These are phyloP conservation scores for Otocyon megalotis DNA, from an alignment of 2,113 vertebrate species.

Conservation along the genomic window DNA sequence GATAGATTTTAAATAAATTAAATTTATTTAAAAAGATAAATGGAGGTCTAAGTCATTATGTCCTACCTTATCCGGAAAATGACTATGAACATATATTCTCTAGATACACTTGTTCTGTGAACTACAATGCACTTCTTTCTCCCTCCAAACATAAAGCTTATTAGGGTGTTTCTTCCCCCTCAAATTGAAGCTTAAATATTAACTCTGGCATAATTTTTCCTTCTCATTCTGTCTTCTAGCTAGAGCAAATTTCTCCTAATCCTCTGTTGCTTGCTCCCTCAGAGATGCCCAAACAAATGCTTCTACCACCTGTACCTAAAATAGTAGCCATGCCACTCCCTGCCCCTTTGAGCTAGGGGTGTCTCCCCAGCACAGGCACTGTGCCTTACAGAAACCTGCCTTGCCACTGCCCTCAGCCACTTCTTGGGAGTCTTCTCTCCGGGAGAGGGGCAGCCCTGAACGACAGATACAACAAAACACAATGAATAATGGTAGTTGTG, in stretches of 20 bases:
- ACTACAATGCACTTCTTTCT: background rate
- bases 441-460: background rate
- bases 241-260: background rate
- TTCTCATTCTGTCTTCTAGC: background rate
- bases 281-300: background rate
- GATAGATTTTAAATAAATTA: background rate
- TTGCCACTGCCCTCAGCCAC: background rate
- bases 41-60: background rate
- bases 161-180: background rate
- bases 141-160: background rate
- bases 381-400: background rate
- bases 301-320: background rate
- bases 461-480: background rate
- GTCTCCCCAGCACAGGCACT: background rate
- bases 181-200: background rate
- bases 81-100: background rate
- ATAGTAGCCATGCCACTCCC: background rate
- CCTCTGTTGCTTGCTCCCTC: background rate
- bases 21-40: background rate
- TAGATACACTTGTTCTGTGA: background rate
- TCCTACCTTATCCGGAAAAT: background rate
- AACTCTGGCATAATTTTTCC: background rate
- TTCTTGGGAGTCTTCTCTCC: background rate
- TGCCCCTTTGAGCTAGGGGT: fast-evolving
- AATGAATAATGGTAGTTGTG: background rate